phyloP scores from a whole-genome alignment of 2,888 invertebrate genomes.

The Tetanocera ferruginea region DNA sequence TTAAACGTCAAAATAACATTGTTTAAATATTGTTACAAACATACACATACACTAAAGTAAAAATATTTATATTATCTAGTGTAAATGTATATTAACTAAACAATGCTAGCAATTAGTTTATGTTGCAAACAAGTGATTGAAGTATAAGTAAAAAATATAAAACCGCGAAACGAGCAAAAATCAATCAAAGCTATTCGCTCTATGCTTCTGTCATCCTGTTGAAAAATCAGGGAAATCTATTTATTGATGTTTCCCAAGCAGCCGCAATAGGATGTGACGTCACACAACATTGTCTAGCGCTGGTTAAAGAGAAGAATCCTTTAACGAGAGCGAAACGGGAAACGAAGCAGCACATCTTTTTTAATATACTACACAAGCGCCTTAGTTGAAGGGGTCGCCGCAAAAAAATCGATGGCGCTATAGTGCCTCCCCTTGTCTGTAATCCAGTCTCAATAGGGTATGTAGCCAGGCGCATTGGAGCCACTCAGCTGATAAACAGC shows the following conservation, averaged over 20 bases:
- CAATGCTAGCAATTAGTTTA: neutral
- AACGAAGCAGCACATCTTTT: neutral
- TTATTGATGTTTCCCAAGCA: constrained; percentile 64
- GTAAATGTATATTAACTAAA: neutral
- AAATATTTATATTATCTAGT: neutral
- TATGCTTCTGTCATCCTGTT: constrained; percentile 64
- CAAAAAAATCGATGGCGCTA: neutral
- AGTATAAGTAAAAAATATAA: neutral
- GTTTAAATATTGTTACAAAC: neutral
- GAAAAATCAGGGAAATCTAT: constrained; percentile 68
- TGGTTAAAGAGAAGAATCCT: neutral
- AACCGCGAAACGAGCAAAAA: constrained; percentile 29
- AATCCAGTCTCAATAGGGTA: neutral
- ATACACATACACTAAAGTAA: neutral
- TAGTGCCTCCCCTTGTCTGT: neutral
- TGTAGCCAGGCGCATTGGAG: neutral
- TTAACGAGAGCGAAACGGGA: neutral
- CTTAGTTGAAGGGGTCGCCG: neutral
- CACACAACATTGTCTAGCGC: constrained; percentile 3
- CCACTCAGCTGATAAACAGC: neutral
- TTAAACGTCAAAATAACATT: neutral
- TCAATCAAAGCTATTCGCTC: constrained; percentile 46
- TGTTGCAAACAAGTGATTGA: neutral
- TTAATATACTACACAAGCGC: neutral
- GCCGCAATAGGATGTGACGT: constrained; percentile 27